Conservation (phyloP, 2,797 vertebrate species). For the Lacerta viridis region DNA sequence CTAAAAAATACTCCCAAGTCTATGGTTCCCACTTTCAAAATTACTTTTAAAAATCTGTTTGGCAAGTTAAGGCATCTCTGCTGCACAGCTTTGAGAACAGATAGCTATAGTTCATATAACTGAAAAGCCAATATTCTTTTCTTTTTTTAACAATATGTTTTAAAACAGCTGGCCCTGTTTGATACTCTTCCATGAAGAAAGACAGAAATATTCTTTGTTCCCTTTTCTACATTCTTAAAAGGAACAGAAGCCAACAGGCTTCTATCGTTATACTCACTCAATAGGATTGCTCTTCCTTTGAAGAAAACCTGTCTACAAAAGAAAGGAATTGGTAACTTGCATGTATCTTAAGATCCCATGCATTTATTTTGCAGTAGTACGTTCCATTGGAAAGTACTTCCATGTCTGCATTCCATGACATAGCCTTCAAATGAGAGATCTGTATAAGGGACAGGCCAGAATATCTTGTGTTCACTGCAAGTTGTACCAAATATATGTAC, state of each 20-base stretch:
- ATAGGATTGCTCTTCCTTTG: neutral
- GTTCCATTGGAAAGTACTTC: neutral
- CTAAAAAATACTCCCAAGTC: neutral
- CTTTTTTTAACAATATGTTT: neutral
- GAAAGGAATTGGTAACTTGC: neutral
- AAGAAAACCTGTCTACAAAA: neutral
- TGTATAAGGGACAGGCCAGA: neutral
- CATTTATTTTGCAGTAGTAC: neutral
- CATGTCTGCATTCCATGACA: neutral
- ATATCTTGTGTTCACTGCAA: neutral
- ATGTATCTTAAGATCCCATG: neutral
- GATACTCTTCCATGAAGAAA: neutral
- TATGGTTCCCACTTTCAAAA: neutral
- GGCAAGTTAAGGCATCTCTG: neutral
- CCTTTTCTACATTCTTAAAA: constrained; percentile 4
- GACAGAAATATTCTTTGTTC: neutral
- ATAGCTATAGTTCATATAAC: neutral
- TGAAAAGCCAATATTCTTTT: neutral
- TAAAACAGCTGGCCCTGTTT: neutral
- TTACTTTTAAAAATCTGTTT: neutral
- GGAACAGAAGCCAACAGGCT: neutral
- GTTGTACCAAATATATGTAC: neutral
- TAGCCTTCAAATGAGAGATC: neutral
- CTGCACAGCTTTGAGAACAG: neutral
- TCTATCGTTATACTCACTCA: neutral